Base-by-base conservation (phyloP, 1,140 invertebrate species). In the Halesus radiatus region DNA sequence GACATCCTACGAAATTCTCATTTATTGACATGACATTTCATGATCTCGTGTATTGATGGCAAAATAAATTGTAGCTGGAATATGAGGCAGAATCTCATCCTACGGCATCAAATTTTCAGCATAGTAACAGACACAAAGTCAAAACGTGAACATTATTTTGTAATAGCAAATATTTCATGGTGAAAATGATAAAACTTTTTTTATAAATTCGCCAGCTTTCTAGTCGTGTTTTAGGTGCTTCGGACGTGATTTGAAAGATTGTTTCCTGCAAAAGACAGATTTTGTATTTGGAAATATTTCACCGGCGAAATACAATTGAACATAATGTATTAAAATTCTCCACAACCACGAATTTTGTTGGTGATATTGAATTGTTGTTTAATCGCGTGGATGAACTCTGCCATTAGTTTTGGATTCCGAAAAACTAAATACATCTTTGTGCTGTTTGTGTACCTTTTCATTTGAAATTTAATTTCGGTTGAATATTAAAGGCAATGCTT, bases 191-290 rank as follows among this genome's bases (percentile, higher is more conserved):
- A 23, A 7, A 20, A 29, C 26, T 29, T 0, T 60, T 60, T 60
- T 60, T 0, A 58, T 60, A 13, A 45, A 13, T 60, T 23, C 56
- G 10, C 16, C 18, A 7, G n/a, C 23, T 60, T 13, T 60, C 13
- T 60, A 3, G 4, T 60, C 23, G 10, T 20, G 0, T 20, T 60
- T 60, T 15, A 1, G 18, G 56, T 23, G 1, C 7, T 20, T 20
- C 7, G 18, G 56, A 60, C 5, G 20, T 23, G 56, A 60, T 23
- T 60, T 60, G 56, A 60, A 15, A 20, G 20, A 60, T 60, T 60
- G 56, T 60, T 60, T 60, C 23, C 56, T 60, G 56, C 56, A 60
- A 60, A 22, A 60, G 56, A 60, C 56, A 60, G 56, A 60, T 13
- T 60, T 23, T 60, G 56, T 60, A 18, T 60, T 13, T 15, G 56